A percentile compares a stretch with the other conserved stretches of the same genome.
Evolutionary conservation across 2,113 vertebrate species (phyloP).

Genomic region (Scopus umbretta): DNA sequence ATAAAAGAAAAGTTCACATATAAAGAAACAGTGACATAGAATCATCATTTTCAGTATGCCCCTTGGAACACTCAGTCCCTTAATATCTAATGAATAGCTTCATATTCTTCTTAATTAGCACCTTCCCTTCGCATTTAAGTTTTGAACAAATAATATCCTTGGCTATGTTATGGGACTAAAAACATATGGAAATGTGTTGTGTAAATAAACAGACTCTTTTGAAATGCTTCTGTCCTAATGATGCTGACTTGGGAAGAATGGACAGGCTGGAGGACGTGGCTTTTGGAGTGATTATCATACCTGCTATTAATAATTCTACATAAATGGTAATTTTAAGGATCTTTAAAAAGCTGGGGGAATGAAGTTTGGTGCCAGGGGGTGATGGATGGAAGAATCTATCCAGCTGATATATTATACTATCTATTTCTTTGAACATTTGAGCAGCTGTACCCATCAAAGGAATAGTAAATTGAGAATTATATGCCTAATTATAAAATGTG

Average conservation of each 20-base stretch:
- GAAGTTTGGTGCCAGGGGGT: not conserved
- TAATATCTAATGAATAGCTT: not conserved
- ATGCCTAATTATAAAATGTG: not conserved
- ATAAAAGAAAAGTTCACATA: not conserved
- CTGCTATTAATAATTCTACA: not conserved
- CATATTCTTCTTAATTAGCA: not conserved
- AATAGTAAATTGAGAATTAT: not conserved
- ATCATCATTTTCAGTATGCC: not conserved
- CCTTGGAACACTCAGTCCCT: not conserved
- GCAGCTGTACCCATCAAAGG: not conserved
- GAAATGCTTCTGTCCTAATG: not conserved
- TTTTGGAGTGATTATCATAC: not conserved
- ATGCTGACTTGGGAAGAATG: not conserved
- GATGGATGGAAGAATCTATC: not conserved
- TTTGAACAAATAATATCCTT: not conserved
- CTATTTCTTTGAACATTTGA: not conserved
- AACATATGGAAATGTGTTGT: not conserved
- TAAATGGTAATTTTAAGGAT: not conserved
- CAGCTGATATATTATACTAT: not conserved
- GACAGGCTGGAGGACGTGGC: not conserved
- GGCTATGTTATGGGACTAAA: not conserved
- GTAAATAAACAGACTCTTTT: not conserved
- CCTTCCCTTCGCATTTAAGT: not conserved
- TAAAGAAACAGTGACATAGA: not conserved
- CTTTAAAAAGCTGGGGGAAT: not conserved